Percentiles rank a stretch among this genome's conserved stretches.
Evolutionary conservation across 1,140 invertebrate genomes (phyloP).

Genomic region (Theocolax elegans): DNA sequence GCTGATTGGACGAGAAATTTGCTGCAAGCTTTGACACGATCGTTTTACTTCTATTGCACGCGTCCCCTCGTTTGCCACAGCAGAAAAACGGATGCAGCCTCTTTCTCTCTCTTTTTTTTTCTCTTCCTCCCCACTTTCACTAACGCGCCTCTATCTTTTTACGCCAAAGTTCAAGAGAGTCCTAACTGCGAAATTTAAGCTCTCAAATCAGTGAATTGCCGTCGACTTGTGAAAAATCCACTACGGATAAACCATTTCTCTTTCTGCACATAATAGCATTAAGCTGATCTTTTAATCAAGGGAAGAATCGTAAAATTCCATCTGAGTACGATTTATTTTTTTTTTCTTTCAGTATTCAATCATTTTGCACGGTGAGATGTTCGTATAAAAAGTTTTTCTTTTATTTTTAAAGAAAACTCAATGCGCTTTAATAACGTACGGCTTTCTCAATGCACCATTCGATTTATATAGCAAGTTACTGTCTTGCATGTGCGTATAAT

Average conservation of each 20-base stretch:
- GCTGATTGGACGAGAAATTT: conserved; percentile 30
- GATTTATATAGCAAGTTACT: too few species aligned
- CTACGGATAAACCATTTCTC: conserved; percentile 26
- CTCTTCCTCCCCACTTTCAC: neutral
- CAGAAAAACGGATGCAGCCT: conserved; percentile 18
- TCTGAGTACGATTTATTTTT: neutral
- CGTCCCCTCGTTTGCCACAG: conserved; percentile 1
- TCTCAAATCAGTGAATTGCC: conserved; percentile 23
- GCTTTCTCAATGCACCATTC: too few species aligned
- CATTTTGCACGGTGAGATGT: too few species aligned
- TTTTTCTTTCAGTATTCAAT: too few species aligned
- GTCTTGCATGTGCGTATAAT: too few species aligned
- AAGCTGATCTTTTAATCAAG: conserved; percentile 40
- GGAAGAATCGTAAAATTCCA: conserved; percentile 9
- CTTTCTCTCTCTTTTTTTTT: conserved; percentile 3
- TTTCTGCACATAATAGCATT: conserved; percentile 23
- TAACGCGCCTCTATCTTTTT: conserved; percentile 20
- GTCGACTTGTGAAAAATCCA: conserved; percentile 29
- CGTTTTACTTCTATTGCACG: neutral
- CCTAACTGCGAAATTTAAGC: conserved; percentile 23
- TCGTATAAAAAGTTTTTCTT: too few species aligned
- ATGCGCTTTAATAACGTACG: too few species aligned
- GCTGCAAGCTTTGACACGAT: conserved; percentile 14
- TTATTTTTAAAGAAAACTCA: too few species aligned
- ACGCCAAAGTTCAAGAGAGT: conserved; percentile 6